phyloP scores from a whole-genome alignment of 1,140 invertebrate species.

The Parapsyche elsis region DNA sequence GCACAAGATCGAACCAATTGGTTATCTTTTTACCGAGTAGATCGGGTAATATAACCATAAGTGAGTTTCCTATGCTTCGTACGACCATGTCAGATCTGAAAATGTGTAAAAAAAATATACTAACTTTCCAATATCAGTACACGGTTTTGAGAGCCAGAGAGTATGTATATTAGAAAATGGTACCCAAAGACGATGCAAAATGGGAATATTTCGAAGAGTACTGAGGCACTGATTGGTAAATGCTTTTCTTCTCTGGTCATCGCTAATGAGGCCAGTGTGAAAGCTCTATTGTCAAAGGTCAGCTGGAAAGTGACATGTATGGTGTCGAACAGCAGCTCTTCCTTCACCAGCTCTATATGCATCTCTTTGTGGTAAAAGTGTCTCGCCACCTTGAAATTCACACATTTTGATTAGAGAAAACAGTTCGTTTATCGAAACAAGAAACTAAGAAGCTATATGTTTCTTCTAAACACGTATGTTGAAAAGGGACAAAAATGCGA shows the following conservation, averaged over 20 bases:
- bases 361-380: conserved; percentile 95
- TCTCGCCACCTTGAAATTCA: conserved; percentile 77
- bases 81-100: conserved; percentile 90
- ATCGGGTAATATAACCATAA: conserved; percentile 91
- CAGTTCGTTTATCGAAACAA: too few relatives aligned
- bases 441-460: too few relatives aligned
- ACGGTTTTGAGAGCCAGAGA: too few relatives aligned
- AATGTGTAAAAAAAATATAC: too few relatives aligned
- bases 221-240: conserved; percentile 85
- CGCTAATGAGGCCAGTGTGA: conserved; percentile 80
- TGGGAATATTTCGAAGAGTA: conserved; percentile 97
- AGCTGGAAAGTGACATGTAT: conserved; percentile 93
- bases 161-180: not conserved
- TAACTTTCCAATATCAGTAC: too few relatives aligned
- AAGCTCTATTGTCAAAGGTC: conserved; percentile 93
- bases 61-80: conserved; percentile 87
- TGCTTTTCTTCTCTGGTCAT: conserved; percentile 89
- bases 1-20: conserved; percentile 88
- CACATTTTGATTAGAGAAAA: too few relatives aligned
- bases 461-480: too few relatives aligned
- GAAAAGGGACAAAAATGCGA: too few relatives aligned
- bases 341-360: conserved; percentile 87
- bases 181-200: conserved; percentile 97
- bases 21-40: conserved; percentile 89
- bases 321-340: conserved; percentile 89